A percentile compares a stretch with the other conserved stretches of the same genome.
Evolutionary conservation across 2,888 invertebrate species (phyloP).

Genomic region (Zelleria hepariella): DNA sequence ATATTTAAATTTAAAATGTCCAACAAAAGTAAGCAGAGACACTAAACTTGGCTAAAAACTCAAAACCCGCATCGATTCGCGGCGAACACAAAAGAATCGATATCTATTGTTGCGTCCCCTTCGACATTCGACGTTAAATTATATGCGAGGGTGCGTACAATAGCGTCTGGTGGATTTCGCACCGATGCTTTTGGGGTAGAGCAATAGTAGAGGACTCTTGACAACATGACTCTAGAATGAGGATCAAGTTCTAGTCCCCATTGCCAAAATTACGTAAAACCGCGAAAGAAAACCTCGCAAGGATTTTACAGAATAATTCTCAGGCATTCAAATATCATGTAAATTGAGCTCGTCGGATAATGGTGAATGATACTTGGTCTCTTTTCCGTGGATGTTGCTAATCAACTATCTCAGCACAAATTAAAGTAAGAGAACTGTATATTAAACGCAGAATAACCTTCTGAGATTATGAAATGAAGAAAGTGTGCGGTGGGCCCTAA

Average conservation of each 20-base stretch:
- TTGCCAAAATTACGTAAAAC: too few species aligned
- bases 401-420: too few species aligned
- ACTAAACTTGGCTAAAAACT: neutral
- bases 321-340: too few species aligned
- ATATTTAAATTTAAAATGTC: too few species aligned
- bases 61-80: neutral
- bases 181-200: neutral
- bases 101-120: conserved; percentile 4
- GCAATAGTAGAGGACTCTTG: too few species aligned
- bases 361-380: too few species aligned
- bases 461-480: neutral
- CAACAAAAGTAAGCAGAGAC: too few species aligned
- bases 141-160: conserved; percentile 3
- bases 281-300: too few species aligned
- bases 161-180: neutral
- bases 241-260: too few species aligned
- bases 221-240: neutral
- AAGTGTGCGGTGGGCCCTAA: neutral
- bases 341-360: too few species aligned
- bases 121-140: neutral
- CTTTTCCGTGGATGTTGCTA: too few species aligned
- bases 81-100: neutral
- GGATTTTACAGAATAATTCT: too few species aligned
- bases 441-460: neutral
- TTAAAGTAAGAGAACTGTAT: neutral